Percentiles rank a stretch among this genome's conserved stretches.
Conservation (phyloP, 2,797 vertebrate genomes). For the Halcyon smyrnensis region DNA sequence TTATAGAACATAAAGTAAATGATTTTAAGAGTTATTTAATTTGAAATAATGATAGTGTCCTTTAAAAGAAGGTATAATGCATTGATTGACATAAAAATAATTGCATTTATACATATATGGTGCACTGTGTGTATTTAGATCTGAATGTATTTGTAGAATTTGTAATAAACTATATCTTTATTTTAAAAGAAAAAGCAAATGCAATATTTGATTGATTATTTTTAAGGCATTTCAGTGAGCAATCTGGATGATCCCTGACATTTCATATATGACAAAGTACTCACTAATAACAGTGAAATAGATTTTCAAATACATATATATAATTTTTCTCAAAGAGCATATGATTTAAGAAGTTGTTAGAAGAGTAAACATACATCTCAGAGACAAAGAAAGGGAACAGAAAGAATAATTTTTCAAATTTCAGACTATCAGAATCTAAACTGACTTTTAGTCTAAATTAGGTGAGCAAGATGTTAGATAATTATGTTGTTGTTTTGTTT, state of each 20-base stretch:
- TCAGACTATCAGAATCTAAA: neutral
- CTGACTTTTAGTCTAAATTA: neutral
- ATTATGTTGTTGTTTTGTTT: neutral
- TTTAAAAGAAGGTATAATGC: neutral
- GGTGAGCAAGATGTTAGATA: neutral
- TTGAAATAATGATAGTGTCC: accelerated
- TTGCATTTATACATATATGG: neutral
- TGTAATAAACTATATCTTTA: neutral
- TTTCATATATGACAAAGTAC: neutral
- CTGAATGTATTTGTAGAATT: neutral
- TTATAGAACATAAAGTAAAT: neutral
- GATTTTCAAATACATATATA: neutral
- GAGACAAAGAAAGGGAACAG: neutral
- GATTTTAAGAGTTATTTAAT: neutral
- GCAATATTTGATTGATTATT: neutral
- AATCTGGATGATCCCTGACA: neutral
- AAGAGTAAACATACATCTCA: neutral
- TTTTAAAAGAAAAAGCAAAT: neutral
- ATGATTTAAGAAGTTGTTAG: neutral
- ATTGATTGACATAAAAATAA: neutral
- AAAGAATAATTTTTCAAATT: neutral
- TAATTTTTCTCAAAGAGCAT: neutral
- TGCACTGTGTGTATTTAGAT: neutral
- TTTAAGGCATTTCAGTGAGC: neutral
- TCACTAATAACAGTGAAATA: neutral